Evolutionary conservation across 1,140 invertebrate species (phyloP), one percentile per base, ranked within the genome.

Genomic region (Caenorhabditis elegans): DNA sequence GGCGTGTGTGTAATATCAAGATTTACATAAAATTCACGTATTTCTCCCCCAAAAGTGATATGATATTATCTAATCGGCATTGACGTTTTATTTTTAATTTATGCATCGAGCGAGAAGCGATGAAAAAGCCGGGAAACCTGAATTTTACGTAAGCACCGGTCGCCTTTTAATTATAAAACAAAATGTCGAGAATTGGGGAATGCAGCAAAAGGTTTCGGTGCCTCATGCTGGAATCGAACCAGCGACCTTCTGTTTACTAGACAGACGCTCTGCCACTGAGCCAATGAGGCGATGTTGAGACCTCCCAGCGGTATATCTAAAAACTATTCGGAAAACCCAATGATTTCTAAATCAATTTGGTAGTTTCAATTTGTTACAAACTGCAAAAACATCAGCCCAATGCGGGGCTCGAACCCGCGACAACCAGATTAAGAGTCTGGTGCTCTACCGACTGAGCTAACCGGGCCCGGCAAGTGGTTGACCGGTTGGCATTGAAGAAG

Each of bases 401-500:
- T 89, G 87, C 86, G 86, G 86, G 87, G 86, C 87, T 87, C 86
- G 86, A 87, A 87, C 86, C 86, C 86, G 86, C 87, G 86, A 87
- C 86, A 89, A 84, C 86, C 86, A 87, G 86, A 87, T 87, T 87
- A 89, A 88, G 86, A 87, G 86, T 87, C 87, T 88, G 86, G 85
- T 89, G 86, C 87, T 88, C 87, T 88, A 87, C 87, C 87, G 86
- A 87, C 87, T 87, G 86, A 87, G 86, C 86, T 88, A 87, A 87
- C 86, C 87, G 86, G 87, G 86, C n/a, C n/a, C 86, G 82, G 70
- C 70, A 36, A 34, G 13, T 1, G 53, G 17, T 13, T 26, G 24
- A 3, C 22, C 8, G 2, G 49, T 26, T 3, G 49, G 3, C 19
- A 8, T 53, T 26, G 5, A 53, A 8, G 15, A 53, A 24, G 11